Evolutionary conservation across 1,140 invertebrate genomes (phyloP).

Genomic region (Octopus bimaculoides): DNA sequence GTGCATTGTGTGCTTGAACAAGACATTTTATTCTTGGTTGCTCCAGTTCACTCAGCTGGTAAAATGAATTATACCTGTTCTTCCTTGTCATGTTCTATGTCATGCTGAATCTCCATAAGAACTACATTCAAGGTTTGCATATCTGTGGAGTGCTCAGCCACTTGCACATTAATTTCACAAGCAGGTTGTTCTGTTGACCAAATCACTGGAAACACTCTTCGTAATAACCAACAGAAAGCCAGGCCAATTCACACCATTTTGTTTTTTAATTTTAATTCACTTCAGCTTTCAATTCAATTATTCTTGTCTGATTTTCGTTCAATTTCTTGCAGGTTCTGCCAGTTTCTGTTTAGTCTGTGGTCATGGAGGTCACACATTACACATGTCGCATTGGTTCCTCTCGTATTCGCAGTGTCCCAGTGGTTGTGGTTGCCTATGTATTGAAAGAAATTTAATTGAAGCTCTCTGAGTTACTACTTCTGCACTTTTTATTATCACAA

Average conservation of each 20-base stretch:
- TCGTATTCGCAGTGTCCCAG: slow-evolving; percentile 68
- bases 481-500: background rate
- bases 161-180: background rate
- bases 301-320: background rate
- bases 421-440: slow-evolving; percentile 87
- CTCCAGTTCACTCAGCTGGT: too few species aligned
- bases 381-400: slow-evolving; percentile 79
- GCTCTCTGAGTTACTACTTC: too few species aligned
- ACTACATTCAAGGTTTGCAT: too few species aligned
- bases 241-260: background rate
- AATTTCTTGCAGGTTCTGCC: slow-evolving; percentile 33
- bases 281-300: background rate
- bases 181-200: background rate
- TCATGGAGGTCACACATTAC: slow-evolving; percentile 84
- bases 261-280: background rate
- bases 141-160: too few species aligned
- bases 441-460: slow-evolving; percentile 15
- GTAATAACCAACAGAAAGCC: too few species aligned
- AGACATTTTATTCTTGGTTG: too few species aligned
- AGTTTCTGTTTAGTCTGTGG: slow-evolving; percentile 75
- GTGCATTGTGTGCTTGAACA: too few species aligned
- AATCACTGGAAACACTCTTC: background rate
- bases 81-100: too few species aligned
- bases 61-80: too few species aligned
- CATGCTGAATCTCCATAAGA: too few species aligned